Evolutionary conservation across 2,888 invertebrate species (phyloP), one percentile per base, ranked within the genome.

Genomic region (Andrena chrysosceles): DNA sequence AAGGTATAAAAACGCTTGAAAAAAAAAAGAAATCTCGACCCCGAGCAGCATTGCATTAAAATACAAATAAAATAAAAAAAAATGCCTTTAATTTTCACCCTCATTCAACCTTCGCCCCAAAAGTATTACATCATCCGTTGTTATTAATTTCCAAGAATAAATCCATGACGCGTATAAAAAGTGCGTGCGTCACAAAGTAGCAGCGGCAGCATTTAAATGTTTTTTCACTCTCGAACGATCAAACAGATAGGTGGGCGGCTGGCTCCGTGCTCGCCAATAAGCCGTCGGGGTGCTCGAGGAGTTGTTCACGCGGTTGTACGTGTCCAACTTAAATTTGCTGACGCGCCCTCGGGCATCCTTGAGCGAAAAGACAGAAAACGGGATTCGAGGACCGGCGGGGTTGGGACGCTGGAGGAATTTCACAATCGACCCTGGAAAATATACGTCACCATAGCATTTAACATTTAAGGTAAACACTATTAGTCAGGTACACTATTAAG

Each of bases 231-330:
- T 90, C 76, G 75, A 90, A 81, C 92, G 93, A 93, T 93, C 91
- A 89, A 78, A 88, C 80, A 89, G 93, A 93, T 93, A 93, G 87
- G 89, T 81, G 83, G 88, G 89, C 80, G 88, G 87, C 89, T 90
- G 86, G 89, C 89, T 93, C 90, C 93, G 93, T 93, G 93, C 91
- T 90, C 91, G 89, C 91, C 91, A 93, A 93, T 93, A 93, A 93
- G 91, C 91, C 87, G 83, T 85, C 82, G 73, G 78, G 70, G 78
- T 81, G 81, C 87, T 87, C 79, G 79, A 89, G 81, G 79, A 70
- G 75, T 76, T 73, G 69, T 77, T 83, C 80, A 52, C 82, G 85
- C 60, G 82, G 74, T 48, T 88, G 81, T 86, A 88, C 76, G 82
- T 83, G 78, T 87, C 83, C 83, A 81, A 89, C 75, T 87, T 74